Evolutionary conservation across 2,797 vertebrate species (phyloP).

Genomic region (Macrochelys suwanniensis): DNA sequence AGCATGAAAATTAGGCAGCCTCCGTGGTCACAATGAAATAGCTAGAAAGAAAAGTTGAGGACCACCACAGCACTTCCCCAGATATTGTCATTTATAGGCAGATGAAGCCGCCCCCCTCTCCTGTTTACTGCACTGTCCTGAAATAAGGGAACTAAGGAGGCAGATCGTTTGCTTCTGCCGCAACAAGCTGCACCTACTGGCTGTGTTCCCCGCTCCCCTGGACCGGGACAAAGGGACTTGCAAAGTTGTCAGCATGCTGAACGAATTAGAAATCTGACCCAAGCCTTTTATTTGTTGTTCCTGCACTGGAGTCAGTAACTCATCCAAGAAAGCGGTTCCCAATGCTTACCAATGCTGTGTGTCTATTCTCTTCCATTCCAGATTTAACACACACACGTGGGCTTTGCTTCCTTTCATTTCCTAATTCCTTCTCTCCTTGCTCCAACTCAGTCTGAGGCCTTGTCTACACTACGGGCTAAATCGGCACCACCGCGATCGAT

Average conservation of each 20-base stretch:
- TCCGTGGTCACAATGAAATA: neutral
- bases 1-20: accelerated
- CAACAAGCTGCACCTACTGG: neutral
- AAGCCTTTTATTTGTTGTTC: neutral
- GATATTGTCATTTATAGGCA: neutral
- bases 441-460: neutral
- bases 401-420: neutral
- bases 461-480: neutral
- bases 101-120: accelerated
- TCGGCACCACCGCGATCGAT: neutral
- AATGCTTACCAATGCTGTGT: too few species aligned
- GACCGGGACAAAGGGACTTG: neutral
- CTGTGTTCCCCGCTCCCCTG: neutral
- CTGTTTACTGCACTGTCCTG: too few species aligned
- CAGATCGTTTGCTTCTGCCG: neutral
- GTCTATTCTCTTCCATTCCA: neutral
- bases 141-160: neutral
- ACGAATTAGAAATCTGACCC: accelerated
- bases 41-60: neutral
- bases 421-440: neutral
- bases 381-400: neutral
- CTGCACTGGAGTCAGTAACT: neutral
- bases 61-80: neutral
- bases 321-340: neutral
- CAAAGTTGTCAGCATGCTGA: neutral